Percentiles rank a stretch among this genome's conserved stretches.
Conservation (phyloP, 2,888 invertebrate genomes). For the Trissolcus brochymenae region DNA sequence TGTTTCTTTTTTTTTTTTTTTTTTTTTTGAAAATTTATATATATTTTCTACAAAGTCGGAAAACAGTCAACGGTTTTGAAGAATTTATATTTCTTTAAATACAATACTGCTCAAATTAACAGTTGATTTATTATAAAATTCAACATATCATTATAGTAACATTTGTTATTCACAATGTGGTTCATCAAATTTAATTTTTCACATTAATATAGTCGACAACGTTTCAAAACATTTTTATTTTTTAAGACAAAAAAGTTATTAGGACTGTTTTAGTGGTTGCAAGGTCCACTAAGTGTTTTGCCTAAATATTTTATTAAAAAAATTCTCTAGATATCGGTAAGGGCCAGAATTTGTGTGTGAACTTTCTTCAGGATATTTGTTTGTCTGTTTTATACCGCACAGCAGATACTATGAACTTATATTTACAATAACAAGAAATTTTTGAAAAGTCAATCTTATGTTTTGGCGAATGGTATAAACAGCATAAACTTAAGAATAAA, state of each 20-base stretch:
- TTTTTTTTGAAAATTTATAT: conserved; percentile 7
- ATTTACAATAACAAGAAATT: conserved; percentile 5
- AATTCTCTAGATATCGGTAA: too few species aligned
- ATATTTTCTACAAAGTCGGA: conserved; percentile 24
- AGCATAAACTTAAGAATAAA: too few species aligned
- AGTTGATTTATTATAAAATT: too few species aligned
- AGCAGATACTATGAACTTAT: conserved; percentile 23
- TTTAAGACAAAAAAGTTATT: too few species aligned
- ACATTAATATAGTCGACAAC: too few species aligned
- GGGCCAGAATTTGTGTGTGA: too few species aligned
- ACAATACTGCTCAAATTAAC: not conserved
- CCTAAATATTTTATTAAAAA: too few species aligned
- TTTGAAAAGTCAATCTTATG: not conserved
- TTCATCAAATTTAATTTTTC: not conserved
- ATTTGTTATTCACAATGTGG: not conserved
- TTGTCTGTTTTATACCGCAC: not conserved
- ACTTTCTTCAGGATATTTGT: conserved; percentile 4
- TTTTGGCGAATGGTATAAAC: not conserved
- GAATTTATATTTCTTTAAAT: conserved; percentile 5
- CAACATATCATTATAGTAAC: too few species aligned
- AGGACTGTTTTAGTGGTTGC: too few species aligned
- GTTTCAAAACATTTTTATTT: too few species aligned
- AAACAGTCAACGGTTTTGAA: conserved; percentile 36
- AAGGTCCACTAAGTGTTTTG: too few species aligned
- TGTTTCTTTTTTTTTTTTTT: conserved; percentile 24